Evolutionary conservation across 2,888 invertebrate species (phyloP).

Genomic region (Drosophila limbata): DNA sequence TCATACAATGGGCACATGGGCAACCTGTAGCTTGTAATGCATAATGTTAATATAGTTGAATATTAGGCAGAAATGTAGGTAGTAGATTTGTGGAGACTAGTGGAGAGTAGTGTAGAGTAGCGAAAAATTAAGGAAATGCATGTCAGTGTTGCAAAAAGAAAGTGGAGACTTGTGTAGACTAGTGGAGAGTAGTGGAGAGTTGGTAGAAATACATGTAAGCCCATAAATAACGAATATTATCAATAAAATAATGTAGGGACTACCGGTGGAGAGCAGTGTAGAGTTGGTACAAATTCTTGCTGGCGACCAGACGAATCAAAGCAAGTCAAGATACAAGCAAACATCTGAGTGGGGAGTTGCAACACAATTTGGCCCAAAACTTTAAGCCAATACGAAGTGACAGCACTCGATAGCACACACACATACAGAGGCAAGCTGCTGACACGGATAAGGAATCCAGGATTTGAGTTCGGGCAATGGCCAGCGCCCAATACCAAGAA

Average conservation of each 20-base stretch:
- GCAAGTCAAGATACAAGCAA: neutral
- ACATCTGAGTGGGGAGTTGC: constrained; percentile 22
- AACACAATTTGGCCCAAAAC: constrained; percentile 32
- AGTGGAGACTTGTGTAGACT: constrained; percentile 21
- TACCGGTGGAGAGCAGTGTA: neutral
- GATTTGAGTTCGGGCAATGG: constrained; percentile 52
- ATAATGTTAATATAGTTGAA: neutral
- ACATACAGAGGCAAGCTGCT: constrained; percentile 11
- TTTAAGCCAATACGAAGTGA: constrained; percentile 67
- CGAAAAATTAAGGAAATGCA: too few relatives aligned
- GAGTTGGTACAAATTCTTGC: neutral
- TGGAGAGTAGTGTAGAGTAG: constrained; percentile 1
- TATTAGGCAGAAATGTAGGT: neutral
- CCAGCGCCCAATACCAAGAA: constrained; percentile 74
- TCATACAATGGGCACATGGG: constrained; percentile 22
- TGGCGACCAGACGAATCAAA: neutral
- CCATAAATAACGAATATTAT: too few relatives aligned
- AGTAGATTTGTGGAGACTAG: neutral
- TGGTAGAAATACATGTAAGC: neutral
- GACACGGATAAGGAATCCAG: constrained; percentile 10
- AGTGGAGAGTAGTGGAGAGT: constrained; percentile 17
- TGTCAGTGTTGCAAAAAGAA: neutral
- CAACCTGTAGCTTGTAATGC: constrained; percentile 18
- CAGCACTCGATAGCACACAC: constrained; percentile 53
- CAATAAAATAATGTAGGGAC: neutral